Evolutionary conservation across 2,797 vertebrate genomes (phyloP).

Genomic region (Simalia tracyae): DNA sequence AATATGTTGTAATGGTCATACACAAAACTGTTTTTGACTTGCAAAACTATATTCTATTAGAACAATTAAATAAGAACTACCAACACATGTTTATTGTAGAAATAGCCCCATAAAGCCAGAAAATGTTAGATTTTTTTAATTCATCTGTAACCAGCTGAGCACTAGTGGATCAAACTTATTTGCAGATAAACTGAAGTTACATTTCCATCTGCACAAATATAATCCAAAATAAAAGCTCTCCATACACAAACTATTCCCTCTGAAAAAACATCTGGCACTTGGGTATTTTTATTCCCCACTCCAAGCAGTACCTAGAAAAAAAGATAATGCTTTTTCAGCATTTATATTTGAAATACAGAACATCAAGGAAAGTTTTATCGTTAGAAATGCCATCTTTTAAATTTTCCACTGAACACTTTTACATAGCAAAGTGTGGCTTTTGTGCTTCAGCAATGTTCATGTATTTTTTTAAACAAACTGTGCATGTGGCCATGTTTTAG

Average conservation of each 20-base stretch:
- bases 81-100: background rate
- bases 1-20: background rate
- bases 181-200: slow-evolving; percentile 6
- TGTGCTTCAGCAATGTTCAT: background rate
- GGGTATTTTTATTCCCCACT: slow-evolving; percentile 10
- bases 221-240: slow-evolving; percentile 11
- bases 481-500: background rate
- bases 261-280: slow-evolving; percentile 21
- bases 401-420: background rate
- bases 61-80: background rate
- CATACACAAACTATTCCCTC: background rate
- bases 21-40: background rate
- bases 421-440: background rate
- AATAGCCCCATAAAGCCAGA: background rate
- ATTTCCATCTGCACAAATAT: slow-evolving; percentile 15
- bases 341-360: background rate
- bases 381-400: background rate
- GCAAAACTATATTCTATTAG: background rate
- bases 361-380: background rate
- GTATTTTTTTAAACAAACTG: background rate
- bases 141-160: background rate
- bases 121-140: slow-evolving; percentile 10
- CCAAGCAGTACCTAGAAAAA: background rate
- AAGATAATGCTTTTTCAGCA: background rate
- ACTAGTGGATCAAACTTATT: background rate